Evolutionary conservation across 2,113 vertebrate species (phyloP), one percentile per base, ranked within the genome.

Genomic region (Hucho hucho): DNA sequence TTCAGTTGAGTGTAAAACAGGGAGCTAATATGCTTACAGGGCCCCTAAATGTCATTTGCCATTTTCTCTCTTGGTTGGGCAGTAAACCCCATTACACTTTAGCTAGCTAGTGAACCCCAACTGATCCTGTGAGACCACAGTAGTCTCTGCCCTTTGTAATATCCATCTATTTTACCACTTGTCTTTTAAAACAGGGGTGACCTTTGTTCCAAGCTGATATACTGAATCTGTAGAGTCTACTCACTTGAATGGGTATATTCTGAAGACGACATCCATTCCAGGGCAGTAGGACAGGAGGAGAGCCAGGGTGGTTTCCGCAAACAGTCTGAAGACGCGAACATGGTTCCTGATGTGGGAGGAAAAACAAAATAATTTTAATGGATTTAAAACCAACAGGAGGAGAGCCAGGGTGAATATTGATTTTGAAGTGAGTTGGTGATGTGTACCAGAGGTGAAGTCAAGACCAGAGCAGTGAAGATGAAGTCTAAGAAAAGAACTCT

Each of bases 181-280:
- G 22, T 59, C n/a, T 59, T 59, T 59, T 20, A 59, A 20, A 20
- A 59, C 14, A 49, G 47, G 37, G 47, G 47, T 59, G 58, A 59
- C 58, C 18, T 59, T 20, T 22, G 18, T 59, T 59, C n/a, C 7
- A 59, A 59, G 6, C 58, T 59, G 58, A 59, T 59, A 14, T 59
- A 20, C 20, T 14, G 12, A 46, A 69, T 26, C 9, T n/a, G 18
- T 43, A 7, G 18, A 3, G n/a, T 22, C 47, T 4, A 90, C 94
- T 90, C 84, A 94, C 94, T 95, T 94, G 29, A 95, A 89, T 37
- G 93, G 94, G 63, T 91, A 95, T 93, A 95, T 95, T 90, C 94
- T 92, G 32, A 94, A 92, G 24, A 93, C 93, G 0, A 93, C 69
- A 20, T 93, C 94, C 94, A 94, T 94, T 76, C 93, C 94, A 0